These are phyloP conservation scores for Notamacropus eugenii DNA, from an alignment of 2,797 vertebrate species.

Conservation along the genomic window DNA sequence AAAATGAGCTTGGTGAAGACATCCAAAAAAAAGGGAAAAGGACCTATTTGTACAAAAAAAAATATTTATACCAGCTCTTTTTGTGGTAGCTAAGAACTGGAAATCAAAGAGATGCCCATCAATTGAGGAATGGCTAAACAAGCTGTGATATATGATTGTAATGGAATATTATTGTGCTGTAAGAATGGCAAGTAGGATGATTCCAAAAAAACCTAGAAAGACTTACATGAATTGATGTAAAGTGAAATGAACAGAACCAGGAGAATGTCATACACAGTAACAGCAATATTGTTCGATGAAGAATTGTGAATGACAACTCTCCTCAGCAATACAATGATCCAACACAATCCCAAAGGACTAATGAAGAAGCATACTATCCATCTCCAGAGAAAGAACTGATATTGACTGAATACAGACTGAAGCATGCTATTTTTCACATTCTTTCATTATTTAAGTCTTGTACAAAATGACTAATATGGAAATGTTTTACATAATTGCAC, in stretches of 20 bases:
- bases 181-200: background rate
- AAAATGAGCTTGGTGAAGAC: background rate
- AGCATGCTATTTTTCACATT: background rate
- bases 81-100: background rate
- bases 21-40: background rate
- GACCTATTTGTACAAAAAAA: background rate
- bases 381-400: background rate
- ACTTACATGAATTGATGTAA: background rate
- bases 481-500: background rate
- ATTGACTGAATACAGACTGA: background rate
- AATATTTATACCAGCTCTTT: background rate
- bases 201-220: background rate
- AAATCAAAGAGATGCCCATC: background rate
- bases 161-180: background rate
- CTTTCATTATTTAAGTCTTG: background rate
- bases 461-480: background rate
- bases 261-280: background rate
- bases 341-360: background rate
- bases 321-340: background rate
- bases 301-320: background rate
- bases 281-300: background rate
- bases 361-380: background rate
- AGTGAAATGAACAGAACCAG: background rate
- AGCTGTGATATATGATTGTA: background rate
- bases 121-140: no score